Evolutionary conservation across 30 jellyfish, hydroid and myxozoan genomes (phyloP).

Genomic region (Cassiopea andromeda): DNA sequence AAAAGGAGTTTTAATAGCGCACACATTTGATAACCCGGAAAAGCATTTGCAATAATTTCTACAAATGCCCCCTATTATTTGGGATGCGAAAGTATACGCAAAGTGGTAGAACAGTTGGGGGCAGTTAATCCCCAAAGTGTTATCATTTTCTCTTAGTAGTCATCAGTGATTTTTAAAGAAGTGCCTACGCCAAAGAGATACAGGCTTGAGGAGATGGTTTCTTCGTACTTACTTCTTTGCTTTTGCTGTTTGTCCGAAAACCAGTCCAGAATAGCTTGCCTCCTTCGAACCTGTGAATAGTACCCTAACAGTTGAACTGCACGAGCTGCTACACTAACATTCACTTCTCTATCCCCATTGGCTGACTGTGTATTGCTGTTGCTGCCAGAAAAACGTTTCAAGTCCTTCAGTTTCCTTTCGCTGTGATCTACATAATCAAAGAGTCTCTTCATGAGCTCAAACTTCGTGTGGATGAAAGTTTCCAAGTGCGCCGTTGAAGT

Average conservation of each 20-base stretch:
- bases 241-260: neutral
- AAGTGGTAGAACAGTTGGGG: too few relatives aligned
- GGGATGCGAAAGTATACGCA: too few relatives aligned
- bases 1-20: too few relatives aligned
- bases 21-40: too few relatives aligned
- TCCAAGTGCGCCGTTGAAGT: constrained; percentile 63
- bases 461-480: constrained; percentile 15
- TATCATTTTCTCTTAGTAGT: too few relatives aligned
- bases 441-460: constrained; percentile 10
- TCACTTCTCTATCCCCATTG: neutral
- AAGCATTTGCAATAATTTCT: too few relatives aligned
- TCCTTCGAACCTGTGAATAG: neutral
- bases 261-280: neutral
- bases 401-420: constrained; percentile 2
- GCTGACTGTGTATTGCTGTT: neutral
- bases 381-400: neutral
- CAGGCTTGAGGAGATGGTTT: too few relatives aligned
- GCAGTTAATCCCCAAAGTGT: too few relatives aligned
- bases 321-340: neutral
- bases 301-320: neutral
- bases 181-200: too few relatives aligned
- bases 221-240: constrained; percentile 1
- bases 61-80: too few relatives aligned
- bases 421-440: neutral
- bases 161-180: too few relatives aligned